A percentile compares a stretch with the other conserved stretches of the same genome.
phyloP scores from a whole-genome alignment of 2,113 vertebrate genomes.

The Anser cygnoides region DNA sequence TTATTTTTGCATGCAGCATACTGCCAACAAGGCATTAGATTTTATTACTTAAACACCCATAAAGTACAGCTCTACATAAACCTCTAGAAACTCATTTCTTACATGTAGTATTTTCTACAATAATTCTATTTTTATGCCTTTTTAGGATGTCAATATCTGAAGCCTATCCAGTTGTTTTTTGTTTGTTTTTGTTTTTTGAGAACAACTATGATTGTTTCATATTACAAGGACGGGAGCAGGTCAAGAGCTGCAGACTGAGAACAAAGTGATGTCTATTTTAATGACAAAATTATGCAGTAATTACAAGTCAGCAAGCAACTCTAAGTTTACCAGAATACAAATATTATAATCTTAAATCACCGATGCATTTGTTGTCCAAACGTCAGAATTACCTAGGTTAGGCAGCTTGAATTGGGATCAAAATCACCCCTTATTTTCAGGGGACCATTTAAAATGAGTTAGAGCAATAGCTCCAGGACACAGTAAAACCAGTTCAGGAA shows the following conservation, averaged over 20 bases:
- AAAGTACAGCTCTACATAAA: neutral
- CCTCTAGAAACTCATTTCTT: neutral
- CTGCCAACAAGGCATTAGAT: neutral
- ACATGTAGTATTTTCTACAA: rapidly evolving
- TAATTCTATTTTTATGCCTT: neutral
- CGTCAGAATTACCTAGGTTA: neutral
- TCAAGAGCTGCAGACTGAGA: neutral
- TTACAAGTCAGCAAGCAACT: neutral
- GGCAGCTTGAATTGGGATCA: neutral
- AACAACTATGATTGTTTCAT: neutral
- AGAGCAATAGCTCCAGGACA: neutral
- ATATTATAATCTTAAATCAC: neutral
- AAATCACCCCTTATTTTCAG: neutral
- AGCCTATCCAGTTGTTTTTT: neutral
- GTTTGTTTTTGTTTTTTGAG: neutral
- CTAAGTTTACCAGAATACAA: neutral
- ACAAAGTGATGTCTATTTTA: neutral
- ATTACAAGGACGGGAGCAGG: neutral
- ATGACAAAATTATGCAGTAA: neutral
- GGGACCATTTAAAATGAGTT: neutral
- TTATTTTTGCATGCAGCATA: neutral
- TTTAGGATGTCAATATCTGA: neutral
- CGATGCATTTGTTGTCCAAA: neutral
- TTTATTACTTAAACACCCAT: neutral
- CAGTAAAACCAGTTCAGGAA: neutral